Base-by-base conservation (phyloP, 2,797 vertebrate species). In the Fistularia tabacaria region DNA sequence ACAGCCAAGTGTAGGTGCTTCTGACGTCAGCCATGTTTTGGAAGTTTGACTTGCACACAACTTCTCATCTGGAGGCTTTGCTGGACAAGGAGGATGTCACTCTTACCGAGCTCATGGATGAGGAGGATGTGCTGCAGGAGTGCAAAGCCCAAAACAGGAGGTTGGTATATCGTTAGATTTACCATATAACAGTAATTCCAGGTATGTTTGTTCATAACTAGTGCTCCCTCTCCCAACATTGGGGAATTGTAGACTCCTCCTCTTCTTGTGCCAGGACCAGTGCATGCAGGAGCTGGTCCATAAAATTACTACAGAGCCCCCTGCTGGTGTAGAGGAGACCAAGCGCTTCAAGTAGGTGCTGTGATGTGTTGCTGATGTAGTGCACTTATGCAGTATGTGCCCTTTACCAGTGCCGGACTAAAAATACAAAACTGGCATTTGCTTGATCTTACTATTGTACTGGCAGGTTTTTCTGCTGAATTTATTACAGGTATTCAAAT, bases 81-180 rank as follows among this genome's bases (percentile, higher is more conserved):
- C 90, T 99, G 75, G 95, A 98, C 64, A 96, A 93, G 73, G 96
- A 97, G 62, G 95, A 93, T 71, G 95, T 98, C 79, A 97, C 91
- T 0, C 90, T 98, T 54, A 74, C 62, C 1, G 95, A 98, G 88
- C 81, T 98, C 69, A 94, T 99, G 95, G 93, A 99, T 0, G 96
- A 98, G 84, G 97, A 99, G 60, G 96, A 98, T 69, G 86, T 98
- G 65, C 84, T 99, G 62, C 97, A 99, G 86, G 97, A 99, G 87
- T 98, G 96, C 89, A 98, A 97, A 86, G 95, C 96, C 3, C 97
- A 98, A 89, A 99, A 99, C 90, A 92, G 92, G 78, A 93, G 88
- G 88, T 90, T 12, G 56, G 59, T 65, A 42, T 62, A 39, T 3
- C 45, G 5, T 36, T 9, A 48, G 12, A 48, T 49, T 36, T 51